A percentile compares a stretch with the other conserved stretches of the same genome.
These are phyloP conservation scores for Kryptolebias ocellatus DNA, from an alignment of 2,797 vertebrate genomes.

Conservation along the genomic window DNA sequence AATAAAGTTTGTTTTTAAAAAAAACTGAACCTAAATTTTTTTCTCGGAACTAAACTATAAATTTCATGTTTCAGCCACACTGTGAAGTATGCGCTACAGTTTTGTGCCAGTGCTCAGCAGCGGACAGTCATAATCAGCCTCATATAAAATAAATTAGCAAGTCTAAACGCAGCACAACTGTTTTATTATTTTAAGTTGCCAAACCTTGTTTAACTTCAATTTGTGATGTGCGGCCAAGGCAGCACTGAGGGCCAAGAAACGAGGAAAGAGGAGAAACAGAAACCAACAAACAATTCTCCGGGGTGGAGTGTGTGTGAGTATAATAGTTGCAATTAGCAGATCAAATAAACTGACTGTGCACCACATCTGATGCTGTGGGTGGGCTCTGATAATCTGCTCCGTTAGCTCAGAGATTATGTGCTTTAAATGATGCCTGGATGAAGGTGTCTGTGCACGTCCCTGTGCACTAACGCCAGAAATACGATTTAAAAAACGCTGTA, in stretches of 20 bases:
- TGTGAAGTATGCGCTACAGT: neutral
- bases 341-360: slow-evolving; percentile 68
- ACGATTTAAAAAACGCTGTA: too few relatives aligned
- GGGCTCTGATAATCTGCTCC: slow-evolving; percentile 61
- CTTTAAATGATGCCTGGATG: slow-evolving; percentile 26
- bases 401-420: slow-evolving; percentile 46
- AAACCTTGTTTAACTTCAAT: slow-evolving; percentile 22
- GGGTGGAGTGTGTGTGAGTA: slow-evolving; percentile 6
- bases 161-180: slow-evolving; percentile 17
- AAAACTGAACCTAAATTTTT: too few relatives aligned
- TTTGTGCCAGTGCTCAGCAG: neutral
- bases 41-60: neutral
- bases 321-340: slow-evolving; percentile 71
- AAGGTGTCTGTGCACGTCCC: neutral
- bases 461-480: too few relatives aligned
- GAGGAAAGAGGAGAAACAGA: slow-evolving; percentile 5
- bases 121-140: neutral
- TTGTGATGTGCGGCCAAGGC: slow-evolving; percentile 37
- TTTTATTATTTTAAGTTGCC: slow-evolving; percentile 10
- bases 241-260: slow-evolving; percentile 6
- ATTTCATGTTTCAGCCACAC: neutral
- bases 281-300: slow-evolving; percentile 1
- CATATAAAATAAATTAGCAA: slow-evolving; percentile 28
- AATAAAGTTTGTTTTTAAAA: too few relatives aligned
- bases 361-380: slow-evolving; percentile 38